Evolutionary conservation across 2,797 vertebrate genomes (phyloP), one percentile per base, ranked within the genome.

Genomic region (Glyptemys insculpta): DNA sequence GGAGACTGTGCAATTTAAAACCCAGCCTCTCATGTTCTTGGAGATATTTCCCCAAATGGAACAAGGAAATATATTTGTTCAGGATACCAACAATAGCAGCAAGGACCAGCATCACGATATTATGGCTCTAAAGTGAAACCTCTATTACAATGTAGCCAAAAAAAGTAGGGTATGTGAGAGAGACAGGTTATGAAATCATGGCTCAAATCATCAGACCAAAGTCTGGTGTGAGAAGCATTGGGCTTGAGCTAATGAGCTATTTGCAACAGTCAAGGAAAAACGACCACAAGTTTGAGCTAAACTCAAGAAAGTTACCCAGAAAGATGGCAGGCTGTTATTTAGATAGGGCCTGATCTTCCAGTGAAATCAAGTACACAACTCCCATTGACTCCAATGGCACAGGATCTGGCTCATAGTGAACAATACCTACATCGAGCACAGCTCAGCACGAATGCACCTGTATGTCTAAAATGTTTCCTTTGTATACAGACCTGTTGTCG

Each of bases 1-100:
- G 1, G 78, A 2, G 91, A 97, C 10, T 12, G 57, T 91, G 7
- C 94, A 95, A 94, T 97, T 96, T 95, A 93, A 96, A 95, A 93
- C 29, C 81, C 94, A 92, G 15, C 21, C 57, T 90, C 57, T 53
- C 84, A 50, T 74, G 92, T 96, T 97, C 91, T 84, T 76, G 93
- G 94, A 96, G 93, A n/a, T 19, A 5, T 49, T 86, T 5, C 82
- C 2, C 57, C 54, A 68, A 12, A 78, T 87, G 21, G 94, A 91
- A 94, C 56, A 2, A 0, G 93, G 57, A 87, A 96, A 95, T 92
- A 79, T 49, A 88, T 5, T 8, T 88, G 76, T 74, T 93, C 47
- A 14, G 56, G 87, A 88, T 15, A 74, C 50, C 79, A 90, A 27
- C 10, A 83, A 72, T 41, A 88, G 50, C 8, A n/a, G 68, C n/a